Evolutionary conservation across 2,797 vertebrate species (phyloP).

Genomic region (Thamnophis elegans): DNA sequence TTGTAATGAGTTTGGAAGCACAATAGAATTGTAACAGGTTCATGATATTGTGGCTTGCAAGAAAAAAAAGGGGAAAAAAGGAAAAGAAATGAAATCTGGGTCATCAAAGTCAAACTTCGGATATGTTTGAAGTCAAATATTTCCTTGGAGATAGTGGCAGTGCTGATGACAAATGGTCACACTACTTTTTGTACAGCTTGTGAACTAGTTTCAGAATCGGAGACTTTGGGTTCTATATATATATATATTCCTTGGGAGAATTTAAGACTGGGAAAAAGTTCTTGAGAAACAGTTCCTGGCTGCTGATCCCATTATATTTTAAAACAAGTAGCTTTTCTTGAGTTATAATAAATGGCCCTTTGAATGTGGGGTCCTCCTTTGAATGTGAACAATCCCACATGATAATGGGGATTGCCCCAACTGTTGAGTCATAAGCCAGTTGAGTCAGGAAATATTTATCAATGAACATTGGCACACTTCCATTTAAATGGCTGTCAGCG

Average conservation of each 20-base stretch:
- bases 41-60: neutral
- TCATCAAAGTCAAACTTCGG: constrained; percentile 24
- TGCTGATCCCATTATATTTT: neutral
- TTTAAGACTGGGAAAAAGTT: constrained; percentile 16
- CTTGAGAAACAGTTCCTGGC: neutral
- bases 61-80: accelerated
- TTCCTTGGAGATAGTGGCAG: constrained; percentile 23
- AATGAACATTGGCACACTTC: neutral
- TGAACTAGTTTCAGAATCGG: constrained; percentile 21
- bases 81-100: neutral
- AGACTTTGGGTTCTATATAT: neutral
- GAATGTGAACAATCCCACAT: neutral
- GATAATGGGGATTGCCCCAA: no score
- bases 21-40: constrained; percentile 1
- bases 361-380: neutral
- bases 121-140: constrained; percentile 13
- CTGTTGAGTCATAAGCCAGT: no score
- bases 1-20: neutral
- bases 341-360: neutral
- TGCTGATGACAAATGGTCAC: constrained; percentile 20
- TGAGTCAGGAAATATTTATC: neutral
- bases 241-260: neutral
- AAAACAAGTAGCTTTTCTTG: neutral
- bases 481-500: neutral
- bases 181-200: neutral